A percentile compares a stretch with the other conserved stretches of the same genome.
phyloP scores from a whole-genome alignment of 1,140 invertebrate species.

The Delia radicum region DNA sequence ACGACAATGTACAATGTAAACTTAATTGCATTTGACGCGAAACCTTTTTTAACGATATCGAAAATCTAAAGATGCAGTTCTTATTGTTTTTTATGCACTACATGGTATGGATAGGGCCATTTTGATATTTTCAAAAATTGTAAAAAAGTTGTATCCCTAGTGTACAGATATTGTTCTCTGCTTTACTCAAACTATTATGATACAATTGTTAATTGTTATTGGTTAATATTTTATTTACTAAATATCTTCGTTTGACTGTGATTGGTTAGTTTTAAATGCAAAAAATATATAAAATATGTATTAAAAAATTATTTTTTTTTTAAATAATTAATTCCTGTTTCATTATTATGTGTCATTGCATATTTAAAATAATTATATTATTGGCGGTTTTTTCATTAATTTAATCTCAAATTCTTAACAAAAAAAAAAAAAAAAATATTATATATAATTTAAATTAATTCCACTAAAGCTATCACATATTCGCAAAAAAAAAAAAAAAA shows the following conservation, averaged over 20 bases:
- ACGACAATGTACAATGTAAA: no score
- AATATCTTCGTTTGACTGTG: background rate
- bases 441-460: slow-evolving; percentile 23
- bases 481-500: background rate
- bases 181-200: background rate
- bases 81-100: no score
- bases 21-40: no score
- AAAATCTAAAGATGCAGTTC: no score
- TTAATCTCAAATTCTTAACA: slow-evolving; percentile 22
- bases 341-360: slow-evolving; percentile 18
- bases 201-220: background rate
- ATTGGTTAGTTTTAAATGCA: background rate
- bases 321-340: slow-evolving; percentile 22
- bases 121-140: no score
- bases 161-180: no score
- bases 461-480: slow-evolving; percentile 19
- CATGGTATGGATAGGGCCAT: no score
- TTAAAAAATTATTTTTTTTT: background rate
- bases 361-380: slow-evolving; percentile 25
- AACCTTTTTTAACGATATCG: no score
- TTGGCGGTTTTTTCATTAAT: slow-evolving; percentile 18
- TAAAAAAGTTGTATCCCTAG: no score
- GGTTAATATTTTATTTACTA: slow-evolving; percentile 7
- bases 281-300: background rate
- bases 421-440: background rate